These are phyloP conservation scores for Spodoptera frugiperda DNA, from an alignment of 1,140 invertebrate genomes.

Conservation along the genomic window DNA sequence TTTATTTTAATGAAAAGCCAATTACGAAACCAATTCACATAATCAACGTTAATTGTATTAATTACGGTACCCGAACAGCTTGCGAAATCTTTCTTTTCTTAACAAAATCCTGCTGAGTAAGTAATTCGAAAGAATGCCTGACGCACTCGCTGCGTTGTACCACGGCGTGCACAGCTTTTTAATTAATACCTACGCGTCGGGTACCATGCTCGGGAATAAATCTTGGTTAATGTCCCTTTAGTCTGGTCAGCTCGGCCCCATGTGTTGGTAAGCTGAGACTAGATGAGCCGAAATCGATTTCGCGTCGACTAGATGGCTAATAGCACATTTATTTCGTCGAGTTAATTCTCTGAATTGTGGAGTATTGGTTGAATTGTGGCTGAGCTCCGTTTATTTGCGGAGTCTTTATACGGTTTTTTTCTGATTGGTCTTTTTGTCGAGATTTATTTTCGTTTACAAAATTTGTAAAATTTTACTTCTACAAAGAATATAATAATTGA, in stretches of 20 bases:
- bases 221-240: slow-evolving; percentile 82
- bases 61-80: slow-evolving; percentile 8
- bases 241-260: slow-evolving; percentile 55
- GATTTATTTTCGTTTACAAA: not conserved
- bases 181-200: slow-evolving; percentile 74
- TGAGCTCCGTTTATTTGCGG: slow-evolving; percentile 22
- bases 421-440: not conserved
- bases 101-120: slow-evolving; percentile 49
- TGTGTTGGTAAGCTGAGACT: slow-evolving; percentile 52
- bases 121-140: slow-evolving; percentile 58
- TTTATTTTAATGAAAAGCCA: too few species aligned
- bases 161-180: slow-evolving; percentile 71
- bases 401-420: not conserved
- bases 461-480: too few species aligned
- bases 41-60: slow-evolving; percentile 9
- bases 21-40: slow-evolving; percentile 2
- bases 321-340: slow-evolving; percentile 29
- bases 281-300: slow-evolving; percentile 52
- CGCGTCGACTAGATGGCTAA: slow-evolving; percentile 39
- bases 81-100: slow-evolving; percentile 5
- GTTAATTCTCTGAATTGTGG: slow-evolving; percentile 15
- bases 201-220: slow-evolving; percentile 69
- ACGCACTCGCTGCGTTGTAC: slow-evolving; percentile 59
- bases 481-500: not conserved
- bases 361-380: slow-evolving; percentile 36